These are phyloP conservation scores for Phaethon lepturus DNA, from an alignment of 2,113 vertebrate genomes.

Conservation along the genomic window DNA sequence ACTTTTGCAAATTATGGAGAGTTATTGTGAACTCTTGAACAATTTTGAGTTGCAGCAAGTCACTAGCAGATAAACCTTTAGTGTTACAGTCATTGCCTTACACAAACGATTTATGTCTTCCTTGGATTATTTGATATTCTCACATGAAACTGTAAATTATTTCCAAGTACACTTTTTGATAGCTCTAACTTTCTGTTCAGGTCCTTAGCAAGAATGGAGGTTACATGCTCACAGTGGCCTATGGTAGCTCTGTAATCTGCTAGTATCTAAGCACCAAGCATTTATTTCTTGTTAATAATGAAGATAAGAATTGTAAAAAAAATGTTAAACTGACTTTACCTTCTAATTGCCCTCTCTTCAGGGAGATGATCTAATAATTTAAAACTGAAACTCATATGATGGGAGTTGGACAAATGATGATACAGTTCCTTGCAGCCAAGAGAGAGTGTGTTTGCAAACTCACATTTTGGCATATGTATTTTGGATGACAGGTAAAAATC, in stretches of 20 bases:
- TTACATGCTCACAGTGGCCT: not conserved
- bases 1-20: not conserved
- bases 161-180: not conserved
- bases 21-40: not conserved
- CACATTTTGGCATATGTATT: not conserved
- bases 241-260: not conserved
- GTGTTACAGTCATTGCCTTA: not conserved
- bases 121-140: not conserved
- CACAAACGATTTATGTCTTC: not conserved
- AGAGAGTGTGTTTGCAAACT: not conserved
- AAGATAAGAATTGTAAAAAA: slow-evolving; percentile 1
- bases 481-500: not conserved
- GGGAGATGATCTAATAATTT: not conserved
- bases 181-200: not conserved
- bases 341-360: not conserved
- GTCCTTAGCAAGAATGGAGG: not conserved
- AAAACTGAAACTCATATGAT: not conserved
- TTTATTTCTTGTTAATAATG: not conserved
- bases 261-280: not conserved
- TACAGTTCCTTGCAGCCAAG: not conserved
- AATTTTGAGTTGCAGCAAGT: not conserved
- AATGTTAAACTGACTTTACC: not conserved
- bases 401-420: not conserved
- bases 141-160: not conserved
- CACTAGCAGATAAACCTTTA: not conserved